Conservation (phyloP, 2,113 vertebrate genomes). For the Colistium nudipinnis region DNA sequence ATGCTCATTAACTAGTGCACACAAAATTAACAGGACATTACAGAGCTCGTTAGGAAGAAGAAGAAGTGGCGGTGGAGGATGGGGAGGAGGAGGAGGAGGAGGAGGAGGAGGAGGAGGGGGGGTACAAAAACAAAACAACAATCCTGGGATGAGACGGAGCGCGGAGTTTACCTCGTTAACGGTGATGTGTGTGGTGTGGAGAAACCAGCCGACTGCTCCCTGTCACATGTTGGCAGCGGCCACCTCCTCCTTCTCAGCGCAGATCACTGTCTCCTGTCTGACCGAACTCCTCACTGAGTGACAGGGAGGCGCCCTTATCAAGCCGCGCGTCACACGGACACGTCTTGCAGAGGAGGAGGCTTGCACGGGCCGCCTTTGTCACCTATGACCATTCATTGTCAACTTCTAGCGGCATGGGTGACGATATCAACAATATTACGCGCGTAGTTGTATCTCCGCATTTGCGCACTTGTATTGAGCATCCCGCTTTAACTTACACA, state of each 20-base stretch:
- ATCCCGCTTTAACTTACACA: too few relatives aligned
- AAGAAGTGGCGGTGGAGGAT: slow-evolving; percentile 44
- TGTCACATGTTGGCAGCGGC: slow-evolving; percentile 89
- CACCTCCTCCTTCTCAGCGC: slow-evolving; percentile 89
- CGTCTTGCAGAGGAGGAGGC: neutral
- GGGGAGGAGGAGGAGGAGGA: slow-evolving; percentile 5
- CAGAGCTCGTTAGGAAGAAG: slow-evolving; percentile 80
- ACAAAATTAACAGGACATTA: slow-evolving; percentile 88
- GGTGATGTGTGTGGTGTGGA: slow-evolving; percentile 81
- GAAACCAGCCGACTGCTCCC: slow-evolving; percentile 82
- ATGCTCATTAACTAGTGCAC: slow-evolving; percentile 90
- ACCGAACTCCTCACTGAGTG: slow-evolving; percentile 41
- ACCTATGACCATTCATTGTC: neutral
- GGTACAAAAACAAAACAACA: neutral
- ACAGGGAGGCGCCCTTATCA: slow-evolving; percentile 44
- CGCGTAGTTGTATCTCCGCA: neutral
- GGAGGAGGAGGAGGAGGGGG: neutral
- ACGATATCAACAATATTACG: neutral
- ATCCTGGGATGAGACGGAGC: neutral
- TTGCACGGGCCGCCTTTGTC: neutral
- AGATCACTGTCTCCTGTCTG: slow-evolving; percentile 89
- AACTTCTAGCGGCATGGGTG: neutral
- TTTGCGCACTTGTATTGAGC: too few relatives aligned
- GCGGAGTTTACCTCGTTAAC: slow-evolving; percentile 78
- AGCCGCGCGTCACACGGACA: slow-evolving; percentile 7